Conservation (phyloP, 2,888 invertebrate species). For the Augochlorella aurata region DNA sequence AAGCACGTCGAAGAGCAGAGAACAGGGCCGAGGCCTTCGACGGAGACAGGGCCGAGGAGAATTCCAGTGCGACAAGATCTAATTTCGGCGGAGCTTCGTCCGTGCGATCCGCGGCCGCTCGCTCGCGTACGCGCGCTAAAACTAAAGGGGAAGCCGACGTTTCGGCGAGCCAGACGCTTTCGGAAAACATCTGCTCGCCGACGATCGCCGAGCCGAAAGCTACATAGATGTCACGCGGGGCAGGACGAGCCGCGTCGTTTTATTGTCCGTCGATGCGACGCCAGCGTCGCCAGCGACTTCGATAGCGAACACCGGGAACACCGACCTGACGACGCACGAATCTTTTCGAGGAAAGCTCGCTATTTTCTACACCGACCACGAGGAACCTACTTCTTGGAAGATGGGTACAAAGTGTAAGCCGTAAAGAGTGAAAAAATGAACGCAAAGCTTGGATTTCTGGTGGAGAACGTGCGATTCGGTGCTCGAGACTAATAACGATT, state of each 20-base stretch:
- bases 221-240: constrained; percentile 29
- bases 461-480: neutral
- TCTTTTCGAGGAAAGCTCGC: neutral
- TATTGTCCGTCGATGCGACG: constrained; percentile 32
- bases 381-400: too few relatives aligned
- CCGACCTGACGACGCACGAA: neutral
- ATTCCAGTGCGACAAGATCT: constrained; percentile 59
- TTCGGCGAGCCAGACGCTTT: constrained; percentile 65
- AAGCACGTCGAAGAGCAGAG: neutral
- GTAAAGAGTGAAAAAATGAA: neutral
- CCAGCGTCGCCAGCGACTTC: neutral
- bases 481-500: neutral
- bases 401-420: neutral
- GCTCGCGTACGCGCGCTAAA: constrained; percentile 71
- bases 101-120: constrained; percentile 60
- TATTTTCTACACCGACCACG: neutral
- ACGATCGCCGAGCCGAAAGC: constrained; percentile 41
- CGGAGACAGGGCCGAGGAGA: constrained; percentile 14
- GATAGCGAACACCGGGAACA: neutral
- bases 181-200: constrained; percentile 67
- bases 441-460: neutral
- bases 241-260: constrained; percentile 34
- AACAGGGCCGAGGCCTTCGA: neutral
- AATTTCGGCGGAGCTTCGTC: constrained; percentile 60
- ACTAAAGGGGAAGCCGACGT: constrained; percentile 68